These are phyloP conservation scores for Platysteira castanea DNA, from an alignment of 2,113 vertebrate species.

Conservation along the genomic window DNA sequence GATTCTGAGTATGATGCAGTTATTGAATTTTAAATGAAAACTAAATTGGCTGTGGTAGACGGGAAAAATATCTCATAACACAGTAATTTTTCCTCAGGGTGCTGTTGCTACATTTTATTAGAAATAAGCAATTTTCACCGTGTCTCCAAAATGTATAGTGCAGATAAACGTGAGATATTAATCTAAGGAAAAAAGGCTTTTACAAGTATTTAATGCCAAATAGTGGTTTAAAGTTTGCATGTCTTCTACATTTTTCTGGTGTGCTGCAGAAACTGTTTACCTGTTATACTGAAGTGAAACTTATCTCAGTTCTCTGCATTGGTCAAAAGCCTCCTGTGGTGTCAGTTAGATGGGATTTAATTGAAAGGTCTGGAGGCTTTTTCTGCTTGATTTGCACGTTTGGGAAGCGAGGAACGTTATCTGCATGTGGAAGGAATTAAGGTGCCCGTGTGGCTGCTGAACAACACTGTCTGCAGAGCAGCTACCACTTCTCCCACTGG, in stretches of 20 bases:
- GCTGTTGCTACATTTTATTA: slow-evolving; percentile 66
- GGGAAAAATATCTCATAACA: slow-evolving; percentile 64
- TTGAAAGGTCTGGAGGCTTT: background rate
- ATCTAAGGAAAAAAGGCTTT: slow-evolving; percentile 30
- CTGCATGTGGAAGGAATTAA: background rate
- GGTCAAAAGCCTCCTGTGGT: background rate
- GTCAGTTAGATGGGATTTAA: background rate
- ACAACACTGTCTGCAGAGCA: background rate
- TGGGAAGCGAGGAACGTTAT: background rate
- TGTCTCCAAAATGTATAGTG: slow-evolving; percentile 42
- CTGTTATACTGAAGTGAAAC: background rate
- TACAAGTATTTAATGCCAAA: slow-evolving; percentile 45
- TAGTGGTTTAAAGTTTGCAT: background rate
- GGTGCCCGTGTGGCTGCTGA: background rate
- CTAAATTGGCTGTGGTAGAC: slow-evolving; percentile 68
- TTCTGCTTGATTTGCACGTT: background rate
- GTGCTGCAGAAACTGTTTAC: background rate
- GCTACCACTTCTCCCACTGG: background rate
- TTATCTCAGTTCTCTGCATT: background rate
- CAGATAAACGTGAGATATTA: slow-evolving; percentile 49
- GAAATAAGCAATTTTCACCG: slow-evolving; percentile 69
- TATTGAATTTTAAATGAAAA: slow-evolving; percentile 74
- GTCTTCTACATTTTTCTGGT: background rate
- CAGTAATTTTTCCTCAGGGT: slow-evolving; percentile 66
- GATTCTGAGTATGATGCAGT: slow-evolving; percentile 58